phyloP scores from a whole-genome alignment of 1,140 invertebrate genomes.

The Drosophila virilis region DNA sequence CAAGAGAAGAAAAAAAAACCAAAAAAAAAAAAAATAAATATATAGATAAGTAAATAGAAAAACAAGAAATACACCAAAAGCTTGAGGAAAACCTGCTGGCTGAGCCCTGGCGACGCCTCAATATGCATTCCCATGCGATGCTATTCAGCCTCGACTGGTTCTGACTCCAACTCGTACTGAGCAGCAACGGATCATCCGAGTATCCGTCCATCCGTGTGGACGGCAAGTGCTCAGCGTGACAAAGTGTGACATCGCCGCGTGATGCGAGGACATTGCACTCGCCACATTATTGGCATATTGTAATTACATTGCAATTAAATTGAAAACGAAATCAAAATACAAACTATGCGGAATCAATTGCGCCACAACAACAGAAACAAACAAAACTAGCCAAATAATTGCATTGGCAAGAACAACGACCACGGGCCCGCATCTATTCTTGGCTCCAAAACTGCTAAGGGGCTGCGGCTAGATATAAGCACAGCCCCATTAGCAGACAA shows the following conservation, averaged over 20 bases:
- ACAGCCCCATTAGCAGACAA: slow-evolving; percentile 5
- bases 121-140: slow-evolving; percentile 61
- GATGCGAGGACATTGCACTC: slow-evolving; percentile 72
- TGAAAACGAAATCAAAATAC: slow-evolving; percentile 73
- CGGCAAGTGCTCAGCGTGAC: slow-evolving; percentile 73
- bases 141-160: slow-evolving; percentile 32
- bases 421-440: slow-evolving; percentile 47
- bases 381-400: slow-evolving; percentile 53
- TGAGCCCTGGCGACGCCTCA: slow-evolving; percentile 69
- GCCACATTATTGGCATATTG: slow-evolving; percentile 1
- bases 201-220: not conserved
- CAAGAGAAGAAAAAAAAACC: not conserved
- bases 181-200: not conserved
- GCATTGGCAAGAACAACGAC: slow-evolving; percentile 27
- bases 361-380: slow-evolving; percentile 29
- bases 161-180: slow-evolving; percentile 1
- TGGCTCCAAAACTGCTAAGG: slow-evolving; percentile 8
- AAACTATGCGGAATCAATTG: slow-evolving; percentile 68
- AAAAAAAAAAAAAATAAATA: slow-evolving; percentile 15
- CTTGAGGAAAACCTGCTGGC: slow-evolving; percentile 58
- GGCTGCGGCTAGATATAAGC: not conserved
- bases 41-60: slow-evolving; percentile 19
- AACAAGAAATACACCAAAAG: slow-evolving; percentile 13
- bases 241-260: slow-evolving; percentile 62
- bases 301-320: slow-evolving; percentile 38